Conservation (phyloP, 2,797 vertebrate species). For the Helostoma temminkii region DNA sequence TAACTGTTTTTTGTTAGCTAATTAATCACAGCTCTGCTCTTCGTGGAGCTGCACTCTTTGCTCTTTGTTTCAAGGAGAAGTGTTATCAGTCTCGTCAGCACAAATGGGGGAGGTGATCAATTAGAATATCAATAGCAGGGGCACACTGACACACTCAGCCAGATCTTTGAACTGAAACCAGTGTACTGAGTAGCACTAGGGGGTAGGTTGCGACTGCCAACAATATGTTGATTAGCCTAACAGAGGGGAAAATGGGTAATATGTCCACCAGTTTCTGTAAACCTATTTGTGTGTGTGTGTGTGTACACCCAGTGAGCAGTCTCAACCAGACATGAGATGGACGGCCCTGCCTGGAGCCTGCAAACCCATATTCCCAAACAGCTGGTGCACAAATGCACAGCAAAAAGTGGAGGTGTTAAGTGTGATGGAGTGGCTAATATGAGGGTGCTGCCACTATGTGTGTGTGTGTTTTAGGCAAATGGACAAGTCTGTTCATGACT, state of each 20-base stretch:
- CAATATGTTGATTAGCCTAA: constrained; percentile 56
- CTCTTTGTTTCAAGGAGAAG: constrained; percentile 42
- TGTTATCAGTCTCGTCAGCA: constrained; percentile 62
- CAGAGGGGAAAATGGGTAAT: neutral
- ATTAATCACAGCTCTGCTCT: constrained; percentile 41
- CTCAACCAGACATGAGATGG: constrained; percentile 4
- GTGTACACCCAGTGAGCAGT: neutral
- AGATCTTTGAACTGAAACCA: constrained; percentile 70
- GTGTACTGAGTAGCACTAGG: constrained; percentile 58
- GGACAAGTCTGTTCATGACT: constrained; percentile 39
- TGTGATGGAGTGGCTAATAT: constrained; percentile 19
- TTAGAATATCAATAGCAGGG: constrained; percentile 77
- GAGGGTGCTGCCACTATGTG: constrained; percentile 18
- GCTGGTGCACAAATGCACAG: constrained; percentile 57
- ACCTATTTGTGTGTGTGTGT: neutral
- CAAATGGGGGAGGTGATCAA: constrained; percentile 52
- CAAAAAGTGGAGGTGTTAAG: constrained; percentile 37
- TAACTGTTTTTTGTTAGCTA: constrained; percentile 1
- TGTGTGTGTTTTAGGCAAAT: constrained; percentile 55
- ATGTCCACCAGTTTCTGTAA: constrained; percentile 62
- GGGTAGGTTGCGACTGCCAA: neutral
- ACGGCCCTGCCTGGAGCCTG: constrained; percentile 35
- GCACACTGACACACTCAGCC: constrained; percentile 36
- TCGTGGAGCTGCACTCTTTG: constrained; percentile 17
- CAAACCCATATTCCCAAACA: constrained; percentile 24